Base-by-base conservation (phyloP, 2,797 vertebrate genomes). In the Darevskia mixta region DNA sequence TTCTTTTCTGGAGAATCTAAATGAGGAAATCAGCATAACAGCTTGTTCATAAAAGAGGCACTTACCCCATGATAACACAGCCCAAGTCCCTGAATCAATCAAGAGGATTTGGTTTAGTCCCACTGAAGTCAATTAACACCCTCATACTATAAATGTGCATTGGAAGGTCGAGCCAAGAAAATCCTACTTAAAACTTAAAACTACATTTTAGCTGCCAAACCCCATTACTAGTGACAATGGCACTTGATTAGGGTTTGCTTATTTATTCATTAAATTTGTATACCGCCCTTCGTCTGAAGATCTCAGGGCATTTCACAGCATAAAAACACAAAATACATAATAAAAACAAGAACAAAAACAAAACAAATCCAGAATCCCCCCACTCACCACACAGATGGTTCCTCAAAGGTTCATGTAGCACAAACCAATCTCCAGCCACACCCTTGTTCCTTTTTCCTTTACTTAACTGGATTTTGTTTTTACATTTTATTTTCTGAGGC, bases 41-140 rank as follows among this genome's bases (percentile, higher is more conserved):
- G 55, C 64, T 78, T 38, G 72, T 84, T 82, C 75, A 43, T 79
- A 18, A 78, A 71, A 79, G 75, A 73, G 35, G 75, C 64, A 45
- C 82, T 88, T 79, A 17, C 11, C 76, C 80, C 32, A 32, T 58
- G 69, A 61, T 64, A 81, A 64, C 27, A 64, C 10, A 32, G 5
- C 29, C 78, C 4, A 4, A 45, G 55, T 13, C 66, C 43, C 77
- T 41, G 8, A 71, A 38, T 58, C 38, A 61, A 25, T 35, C 27
- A 38, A 35, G 78, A 10, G 20, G 32, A 23, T 58, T n/a, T 80
- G 79, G 79, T 79, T 55, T 71, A 18, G 45, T 55, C 23, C 43
- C 15, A 38, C 76, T 18, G 8, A 27, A 38, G 85, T 38, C 85
- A 71, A 86, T 69, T 86, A 86, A 55, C 64, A 29, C 61, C 75